Base-by-base conservation (phyloP, 2,797 vertebrate species). In the Propithecus deckenii region DNA sequence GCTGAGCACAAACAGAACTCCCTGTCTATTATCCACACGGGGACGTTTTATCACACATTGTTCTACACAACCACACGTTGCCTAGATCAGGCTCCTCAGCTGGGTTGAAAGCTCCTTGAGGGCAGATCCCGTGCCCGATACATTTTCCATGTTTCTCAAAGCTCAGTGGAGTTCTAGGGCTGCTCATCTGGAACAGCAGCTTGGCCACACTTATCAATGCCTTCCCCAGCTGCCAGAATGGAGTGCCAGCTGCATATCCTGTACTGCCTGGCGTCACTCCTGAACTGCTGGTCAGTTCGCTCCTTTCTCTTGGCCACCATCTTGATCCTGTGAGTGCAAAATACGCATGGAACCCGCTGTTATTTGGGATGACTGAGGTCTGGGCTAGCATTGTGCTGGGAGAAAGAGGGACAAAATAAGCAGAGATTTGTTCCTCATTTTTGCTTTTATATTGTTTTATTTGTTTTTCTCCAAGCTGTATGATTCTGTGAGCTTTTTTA, bases 401-500 rank as follows among this genome's bases (percentile, higher is more conserved):
- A 91, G 52, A 71, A 83, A 92, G 81, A 55, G 48, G 46, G 71
- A 69, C 30, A 67, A 59, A 72, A 35, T 5, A 52, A 89, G 63
- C 38, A 85, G 72, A 72, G n/a, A 35, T 85, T 9, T 28, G n/a
- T 9, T 46, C 30, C 32, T 17, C 50, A 52, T 2, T 43, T 46
- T 30, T 38, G 5, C 46, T 75, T 43, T 72, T 30, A n/a, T 50
- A 28, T 13, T 13, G 74, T 59, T 91, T 79, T 83, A 35, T 75
- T 95, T 83, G 38, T 28, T 75, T 93, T 79, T 48, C 85, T 93
- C 79, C 9, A 91, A 52, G 76, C 48, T 72, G 9, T 63, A 38
- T 22, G 79, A 89, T 74, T 74, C 67, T 57, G 18, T 32, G 75
- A 89, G 18, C 61, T n/a, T 95, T 71, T 81, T 88, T 81, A 76